Conservation (phyloP, 2,113 vertebrate species). For the Scytalopus superciliaris region DNA sequence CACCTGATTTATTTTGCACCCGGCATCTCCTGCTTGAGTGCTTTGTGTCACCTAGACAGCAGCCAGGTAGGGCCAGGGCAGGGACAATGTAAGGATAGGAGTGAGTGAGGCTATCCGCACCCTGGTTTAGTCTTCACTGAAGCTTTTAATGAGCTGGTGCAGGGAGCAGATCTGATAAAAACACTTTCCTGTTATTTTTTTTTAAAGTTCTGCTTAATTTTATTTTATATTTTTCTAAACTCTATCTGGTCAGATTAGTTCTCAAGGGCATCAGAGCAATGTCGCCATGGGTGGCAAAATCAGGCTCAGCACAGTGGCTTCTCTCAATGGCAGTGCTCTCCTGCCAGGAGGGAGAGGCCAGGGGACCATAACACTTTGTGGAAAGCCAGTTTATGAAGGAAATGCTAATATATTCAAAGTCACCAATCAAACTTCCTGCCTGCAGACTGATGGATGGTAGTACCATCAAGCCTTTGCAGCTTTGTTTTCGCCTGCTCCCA, state of each 20-base stretch:
- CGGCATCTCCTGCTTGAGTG: background rate
- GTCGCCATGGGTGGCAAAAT: background rate
- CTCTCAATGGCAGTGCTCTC: background rate
- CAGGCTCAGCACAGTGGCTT: background rate
- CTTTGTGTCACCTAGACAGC: background rate
- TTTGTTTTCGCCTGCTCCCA: background rate
- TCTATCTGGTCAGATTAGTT: background rate
- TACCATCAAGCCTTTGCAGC: background rate
- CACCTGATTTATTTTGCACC: background rate
- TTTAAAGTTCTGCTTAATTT: background rate
- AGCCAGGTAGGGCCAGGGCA: background rate
- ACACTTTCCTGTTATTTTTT: background rate
- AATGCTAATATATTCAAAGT: background rate
- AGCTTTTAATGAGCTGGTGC: background rate
- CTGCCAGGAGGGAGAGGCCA: background rate
- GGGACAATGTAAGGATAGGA: background rate
- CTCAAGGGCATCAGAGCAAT: background rate
- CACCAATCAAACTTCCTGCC: background rate
- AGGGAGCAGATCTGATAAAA: background rate
- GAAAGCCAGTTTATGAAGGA: background rate
- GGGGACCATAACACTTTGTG: rapidly evolving
- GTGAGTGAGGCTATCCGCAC: background rate
- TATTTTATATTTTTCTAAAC: background rate
- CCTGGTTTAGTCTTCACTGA: background rate
- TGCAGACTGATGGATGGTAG: background rate